Percentiles rank a stretch among this genome's conserved stretches.
Conservation (phyloP, 2,797 vertebrate species). For the Urocyon cinereoargenteus region DNA sequence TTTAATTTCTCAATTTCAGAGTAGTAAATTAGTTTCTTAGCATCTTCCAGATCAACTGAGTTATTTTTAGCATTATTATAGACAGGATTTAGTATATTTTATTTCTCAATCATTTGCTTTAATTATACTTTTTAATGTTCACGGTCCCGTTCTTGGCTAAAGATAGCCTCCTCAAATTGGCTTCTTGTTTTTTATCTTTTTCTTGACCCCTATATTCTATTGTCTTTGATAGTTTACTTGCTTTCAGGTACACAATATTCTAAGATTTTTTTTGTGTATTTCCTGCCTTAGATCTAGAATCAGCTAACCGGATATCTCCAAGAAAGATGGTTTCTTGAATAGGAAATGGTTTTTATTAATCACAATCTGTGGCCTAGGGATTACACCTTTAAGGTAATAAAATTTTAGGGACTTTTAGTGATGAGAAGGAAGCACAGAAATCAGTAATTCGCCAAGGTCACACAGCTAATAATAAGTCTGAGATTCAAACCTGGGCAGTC, state of each 20-base stretch:
- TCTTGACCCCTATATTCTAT: background rate
- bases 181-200: background rate
- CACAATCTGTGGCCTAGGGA: background rate
- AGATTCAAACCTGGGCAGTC: background rate
- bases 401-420: background rate
- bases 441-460: background rate
- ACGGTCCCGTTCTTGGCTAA: background rate
- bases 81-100: background rate
- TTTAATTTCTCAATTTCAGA: background rate
- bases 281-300: background rate
- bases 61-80: slow-evolving; percentile 37
- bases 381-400: background rate
- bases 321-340: background rate
- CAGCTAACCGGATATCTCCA: background rate
- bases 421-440: background rate
- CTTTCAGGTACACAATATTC: background rate
- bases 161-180: background rate
- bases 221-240: background rate
- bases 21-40: slow-evolving; percentile 7
- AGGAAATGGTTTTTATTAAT: background rate
- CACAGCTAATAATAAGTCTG: background rate
- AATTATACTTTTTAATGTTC: background rate
- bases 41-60: background rate
- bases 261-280: background rate
- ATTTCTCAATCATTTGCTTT: background rate